Percentiles rank a stretch among this genome's conserved stretches.
phyloP scores from a whole-genome alignment of 1,140 invertebrate species.

The Drosophila oshimai region DNA sequence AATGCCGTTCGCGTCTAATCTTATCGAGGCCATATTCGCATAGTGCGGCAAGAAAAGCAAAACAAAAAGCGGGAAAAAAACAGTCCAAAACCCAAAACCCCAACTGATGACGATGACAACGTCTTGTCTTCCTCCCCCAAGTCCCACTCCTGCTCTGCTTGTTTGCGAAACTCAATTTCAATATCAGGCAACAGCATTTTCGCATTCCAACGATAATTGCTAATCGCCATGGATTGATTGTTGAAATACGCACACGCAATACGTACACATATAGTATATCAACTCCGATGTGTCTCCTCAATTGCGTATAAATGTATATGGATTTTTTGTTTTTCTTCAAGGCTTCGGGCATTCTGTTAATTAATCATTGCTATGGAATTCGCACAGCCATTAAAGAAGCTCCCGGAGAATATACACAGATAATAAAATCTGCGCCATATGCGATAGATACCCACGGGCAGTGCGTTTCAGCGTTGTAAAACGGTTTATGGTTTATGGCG shows the following conservation, averaged over 20 bases:
- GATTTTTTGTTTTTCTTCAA: slow-evolving; percentile 57
- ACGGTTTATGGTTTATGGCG: background rate
- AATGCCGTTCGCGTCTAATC: slow-evolving; percentile 60
- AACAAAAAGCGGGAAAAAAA: slow-evolving; percentile 18
- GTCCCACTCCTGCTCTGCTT: slow-evolving; percentile 26
- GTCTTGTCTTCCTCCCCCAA: slow-evolving; percentile 21
- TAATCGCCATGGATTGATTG: slow-evolving; percentile 79
- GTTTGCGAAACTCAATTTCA: slow-evolving; percentile 70
- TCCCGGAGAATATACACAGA: slow-evolving; percentile 34
- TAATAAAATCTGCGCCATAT: slow-evolving; percentile 72
- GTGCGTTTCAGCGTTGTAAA: slow-evolving; percentile 28
- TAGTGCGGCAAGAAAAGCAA: slow-evolving; percentile 56
- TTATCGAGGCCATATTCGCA: slow-evolving; percentile 69
- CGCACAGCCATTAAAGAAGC: slow-evolving; percentile 62
- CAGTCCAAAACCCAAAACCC: background rate
- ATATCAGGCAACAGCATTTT: slow-evolving; percentile 76
- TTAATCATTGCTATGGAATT: slow-evolving; percentile 78
- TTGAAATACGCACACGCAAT: too few relatives aligned
- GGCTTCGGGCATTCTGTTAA: slow-evolving; percentile 54
- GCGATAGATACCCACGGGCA: slow-evolving; percentile 29
- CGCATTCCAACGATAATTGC: slow-evolving; percentile 77
- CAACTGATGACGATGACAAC: slow-evolving; percentile 60
- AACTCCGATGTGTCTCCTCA: slow-evolving; percentile 25
- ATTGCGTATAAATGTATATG: slow-evolving; percentile 26
- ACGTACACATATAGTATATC: slow-evolving; percentile 5